Conservation (phyloP, 2,888 invertebrate species). For the Adelphocoris suturalis region DNA sequence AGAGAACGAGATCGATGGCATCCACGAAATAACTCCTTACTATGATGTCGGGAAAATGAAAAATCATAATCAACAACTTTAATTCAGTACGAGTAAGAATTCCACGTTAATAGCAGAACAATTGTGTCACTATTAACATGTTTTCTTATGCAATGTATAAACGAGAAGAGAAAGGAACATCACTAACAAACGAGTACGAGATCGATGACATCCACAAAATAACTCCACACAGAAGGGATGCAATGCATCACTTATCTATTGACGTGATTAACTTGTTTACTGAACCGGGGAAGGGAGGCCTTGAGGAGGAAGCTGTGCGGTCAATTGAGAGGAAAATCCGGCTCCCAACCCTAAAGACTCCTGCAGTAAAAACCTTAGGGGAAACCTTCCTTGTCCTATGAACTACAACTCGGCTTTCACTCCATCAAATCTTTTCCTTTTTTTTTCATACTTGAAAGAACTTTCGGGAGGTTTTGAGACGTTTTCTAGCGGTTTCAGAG, state of each 20-base stretch:
- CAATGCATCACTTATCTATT: constrained; percentile 36
- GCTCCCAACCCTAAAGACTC: not conserved
- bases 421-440: constrained; percentile 14
- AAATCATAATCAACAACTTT: too few species aligned
- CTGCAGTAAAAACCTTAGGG: not conserved
- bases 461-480: constrained; percentile 22
- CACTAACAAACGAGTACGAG: not conserved
- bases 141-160: too few species aligned
- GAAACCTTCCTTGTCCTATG: constrained; percentile 11
- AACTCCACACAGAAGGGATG: not conserved
- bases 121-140: too few species aligned
- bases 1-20: constrained; percentile 1
- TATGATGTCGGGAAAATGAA: too few species aligned
- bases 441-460: not conserved
- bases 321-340: constrained; percentile 35
- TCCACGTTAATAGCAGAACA: too few species aligned
- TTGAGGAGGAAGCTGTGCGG: not conserved
- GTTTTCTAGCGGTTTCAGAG: not conserved
- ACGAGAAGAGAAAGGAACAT: too few species aligned
- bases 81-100: too few species aligned
- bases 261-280: constrained; percentile 42
- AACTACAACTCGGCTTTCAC: constrained; percentile 36
- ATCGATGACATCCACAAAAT: constrained; percentile 24
- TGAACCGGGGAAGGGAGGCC: not conserved
- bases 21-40: not conserved